phyloP scores from a whole-genome alignment of 2,797 vertebrate species.

The Vespertilio murinus region DNA sequence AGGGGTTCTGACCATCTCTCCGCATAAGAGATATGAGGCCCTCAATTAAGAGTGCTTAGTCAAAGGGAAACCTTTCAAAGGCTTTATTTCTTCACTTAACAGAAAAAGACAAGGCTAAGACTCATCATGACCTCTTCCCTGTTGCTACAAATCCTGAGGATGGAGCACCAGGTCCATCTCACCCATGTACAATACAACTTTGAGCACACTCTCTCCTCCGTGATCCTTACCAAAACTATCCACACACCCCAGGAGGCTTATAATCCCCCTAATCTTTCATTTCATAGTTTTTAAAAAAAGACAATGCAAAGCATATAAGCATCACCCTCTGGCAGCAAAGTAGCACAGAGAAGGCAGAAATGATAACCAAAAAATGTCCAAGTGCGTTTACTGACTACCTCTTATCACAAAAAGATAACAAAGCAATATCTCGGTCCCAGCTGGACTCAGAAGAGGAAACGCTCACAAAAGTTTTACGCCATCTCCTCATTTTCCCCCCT shows the following conservation, averaged over 20 bases:
- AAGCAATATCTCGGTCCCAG: neutral
- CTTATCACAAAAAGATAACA: neutral
- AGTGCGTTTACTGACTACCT: neutral
- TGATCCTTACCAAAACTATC: neutral
- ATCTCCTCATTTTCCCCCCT: constrained; percentile 28
- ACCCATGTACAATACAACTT: neutral
- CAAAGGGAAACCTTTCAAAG: neutral
- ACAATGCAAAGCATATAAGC: neutral
- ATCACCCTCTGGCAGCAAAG: neutral
- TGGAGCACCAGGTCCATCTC: neutral
- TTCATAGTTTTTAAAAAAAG: constrained; percentile 13
- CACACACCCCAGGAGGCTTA: neutral
- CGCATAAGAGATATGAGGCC: neutral
- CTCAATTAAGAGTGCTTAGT: neutral
- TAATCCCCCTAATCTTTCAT: neutral
- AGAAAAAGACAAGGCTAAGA: neutral
- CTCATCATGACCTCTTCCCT: neutral
- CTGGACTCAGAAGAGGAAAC: neutral
- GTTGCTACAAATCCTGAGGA: neutral
- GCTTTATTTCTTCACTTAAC: neutral
- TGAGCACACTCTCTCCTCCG: neutral
- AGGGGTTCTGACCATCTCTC: neutral
- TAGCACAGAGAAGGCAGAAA: neutral
- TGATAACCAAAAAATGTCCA: neutral
- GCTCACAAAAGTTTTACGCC: neutral